Conservation (phyloP, 2,113 vertebrate genomes). For the Penelope pileata region DNA sequence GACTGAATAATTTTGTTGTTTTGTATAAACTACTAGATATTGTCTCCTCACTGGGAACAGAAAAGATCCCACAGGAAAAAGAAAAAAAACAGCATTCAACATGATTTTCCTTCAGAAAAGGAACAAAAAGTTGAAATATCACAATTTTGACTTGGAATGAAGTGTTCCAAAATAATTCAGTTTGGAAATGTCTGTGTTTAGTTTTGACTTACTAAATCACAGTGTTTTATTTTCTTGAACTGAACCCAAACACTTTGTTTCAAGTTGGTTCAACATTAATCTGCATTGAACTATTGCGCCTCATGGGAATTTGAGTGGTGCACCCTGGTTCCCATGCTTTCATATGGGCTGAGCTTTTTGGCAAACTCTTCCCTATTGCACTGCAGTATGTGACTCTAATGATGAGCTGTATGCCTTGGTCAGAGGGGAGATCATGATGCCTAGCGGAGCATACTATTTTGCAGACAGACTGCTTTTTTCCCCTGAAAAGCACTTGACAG, state of each 20-base stretch:
- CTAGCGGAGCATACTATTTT: background rate
- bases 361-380: background rate
- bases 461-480: background rate
- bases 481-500: background rate
- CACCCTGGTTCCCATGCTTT: background rate
- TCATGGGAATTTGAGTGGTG: background rate
- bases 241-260: background rate
- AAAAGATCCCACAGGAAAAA: constrained; percentile 28
- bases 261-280: constrained; percentile 16
- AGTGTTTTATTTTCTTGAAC: constrained; percentile 35
- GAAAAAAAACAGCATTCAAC: background rate
- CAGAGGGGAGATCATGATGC: background rate
- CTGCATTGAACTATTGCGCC: background rate
- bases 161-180: constrained; percentile 45
- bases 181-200: constrained; percentile 44
- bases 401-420: background rate
- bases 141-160: background rate
- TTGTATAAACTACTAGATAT: background rate
- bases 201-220: constrained; percentile 39
- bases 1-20: constrained; percentile 16
- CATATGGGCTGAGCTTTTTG: background rate
- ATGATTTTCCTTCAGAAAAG: constrained; percentile 18
- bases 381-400: background rate
- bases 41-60: constrained; percentile 33
- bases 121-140: constrained; percentile 52